Base-by-base conservation (phyloP, 2,113 vertebrate genomes). In the Bos taurus region DNA sequence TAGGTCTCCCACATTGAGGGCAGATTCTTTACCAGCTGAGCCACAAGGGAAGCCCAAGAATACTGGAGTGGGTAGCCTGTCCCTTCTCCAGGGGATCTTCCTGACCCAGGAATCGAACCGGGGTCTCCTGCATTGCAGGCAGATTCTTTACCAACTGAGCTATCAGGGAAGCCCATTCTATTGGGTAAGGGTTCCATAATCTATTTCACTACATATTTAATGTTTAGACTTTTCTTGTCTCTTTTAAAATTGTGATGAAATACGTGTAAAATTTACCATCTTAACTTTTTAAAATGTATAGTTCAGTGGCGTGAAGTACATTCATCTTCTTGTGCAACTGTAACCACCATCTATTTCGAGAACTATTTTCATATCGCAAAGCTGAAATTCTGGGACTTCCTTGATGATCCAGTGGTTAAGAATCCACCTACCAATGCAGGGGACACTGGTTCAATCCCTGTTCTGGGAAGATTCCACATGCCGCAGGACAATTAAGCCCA, bases 71-170 rank as follows among this genome's bases (percentile, higher is more conserved):
- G 62, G 62, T n/a, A 17, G 62, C 33, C 15, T 64, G 7, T 64
- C 30, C 62, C 30, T 64, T 64, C 33, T 64, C 30, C 13, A 64
- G 62, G 15, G 33, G 62, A n/a, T 67, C 62, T n/a, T 67, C 62
- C 62, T 0, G 0, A 19, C 4, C 62, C 33, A n/a, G 7, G 62
- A 8, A 67, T 67, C 0, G 2, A 64, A 64, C 62, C 1, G 0
- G 1, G 30, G 62, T 64, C 30, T 64, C 30, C 62, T 17, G 15
- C 62, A 33, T 17, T 64, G 15, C 30, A 33, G 62, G 62, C 7
- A 3, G 62, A 64, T 64, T n/a, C 62, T 67, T 67, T 67, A 19
- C 62, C 62, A n/a, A 19, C 16, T 67, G 16, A 67, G 33, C 62
- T n/a, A 9, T 67, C 62, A 67, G 62, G 62, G 62, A 67, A 71